Evolutionary conservation across 2,113 vertebrate species (phyloP).

Genomic region (Anolis sagrei): DNA sequence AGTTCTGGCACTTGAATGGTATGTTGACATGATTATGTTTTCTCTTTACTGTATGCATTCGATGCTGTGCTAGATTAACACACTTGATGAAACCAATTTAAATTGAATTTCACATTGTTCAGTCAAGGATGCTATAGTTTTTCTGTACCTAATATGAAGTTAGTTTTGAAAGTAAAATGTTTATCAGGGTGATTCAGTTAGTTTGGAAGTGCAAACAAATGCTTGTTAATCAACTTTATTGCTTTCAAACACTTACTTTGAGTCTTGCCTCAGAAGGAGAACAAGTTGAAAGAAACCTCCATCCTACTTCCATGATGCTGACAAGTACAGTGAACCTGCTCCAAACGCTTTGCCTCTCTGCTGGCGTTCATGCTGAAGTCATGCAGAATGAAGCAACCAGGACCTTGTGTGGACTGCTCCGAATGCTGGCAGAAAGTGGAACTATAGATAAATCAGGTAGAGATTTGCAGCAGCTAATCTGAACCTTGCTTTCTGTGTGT

Average conservation of each 20-base stretch:
- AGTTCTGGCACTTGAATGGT: neutral
- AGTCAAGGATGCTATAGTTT: neutral
- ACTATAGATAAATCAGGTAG: constrained; percentile 89
- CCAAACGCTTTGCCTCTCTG: constrained; percentile 91
- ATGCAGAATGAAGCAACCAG: constrained; percentile 91
- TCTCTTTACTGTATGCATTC: neutral
- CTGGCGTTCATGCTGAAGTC: constrained; percentile 91
- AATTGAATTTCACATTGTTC: neutral
- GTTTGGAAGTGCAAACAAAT: neutral
- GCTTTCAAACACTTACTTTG: constrained; percentile 34
- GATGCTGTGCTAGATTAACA: neutral
- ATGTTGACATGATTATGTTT: neutral
- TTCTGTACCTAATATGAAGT: neutral
- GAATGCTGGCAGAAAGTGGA: constrained; percentile 94
- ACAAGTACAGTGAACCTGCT: constrained; percentile 93
- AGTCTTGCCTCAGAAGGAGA: constrained; percentile 84
- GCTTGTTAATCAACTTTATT: neutral
- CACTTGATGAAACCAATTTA: neutral
- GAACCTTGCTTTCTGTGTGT: neutral
- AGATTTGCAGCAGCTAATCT: neutral
- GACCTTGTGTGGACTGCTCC: constrained; percentile 91
- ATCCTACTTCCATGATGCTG: constrained; percentile 94
- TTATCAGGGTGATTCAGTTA: neutral
- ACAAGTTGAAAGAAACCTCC: constrained; percentile 86
- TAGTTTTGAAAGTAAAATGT: neutral